Base-by-base conservation (phyloP, 2,888 invertebrate genomes). In the Quadroppia sp. region DNA sequence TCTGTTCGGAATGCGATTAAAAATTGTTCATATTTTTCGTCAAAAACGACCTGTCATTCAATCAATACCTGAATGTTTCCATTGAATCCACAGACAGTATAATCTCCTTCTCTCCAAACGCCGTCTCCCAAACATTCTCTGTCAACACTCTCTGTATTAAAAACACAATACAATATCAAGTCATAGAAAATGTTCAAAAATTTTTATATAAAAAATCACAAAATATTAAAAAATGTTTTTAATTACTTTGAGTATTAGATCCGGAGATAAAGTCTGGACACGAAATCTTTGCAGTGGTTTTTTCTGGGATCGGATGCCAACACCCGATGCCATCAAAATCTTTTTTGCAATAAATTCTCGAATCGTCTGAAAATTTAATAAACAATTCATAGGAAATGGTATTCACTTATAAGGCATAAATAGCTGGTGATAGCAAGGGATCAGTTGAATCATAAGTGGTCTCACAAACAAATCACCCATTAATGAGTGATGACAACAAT, bases 221-320 rank as follows among this genome's bases (percentile, higher is more conserved):
- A 59, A 30, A 30, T 59, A 59, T 59, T 59, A 28, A 59, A 40
- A 36, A 32, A 3, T 32, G 20, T 25, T 20, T 50, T 13, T 0
- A 3, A 20, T 48, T 1, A 71, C 59, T 50, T 71, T 32, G 1
- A 30, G 13, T 11, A 3, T 25, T 40, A 53, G 50, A 71, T 1
- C 71, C 50, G 32, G 25, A 1, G n/a, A 72, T 40, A 20, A 20
- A 53, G n/a, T 40, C 59, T 1, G 91, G 91, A 81, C 91, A 91
- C 23, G 85, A 83, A 76, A 88, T 87, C 79, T 85, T 78, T 0
- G 81, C 82, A 15, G 78, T 79, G 28, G 78, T 77, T 28, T 83
- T 83, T 20, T 83, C 83, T 23, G 79, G 73, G 0, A 83, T 83
- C 73, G 82, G 81, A 75, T 82, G 82, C 83, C 84, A 84, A 75